Evolutionary conservation across 2,113 vertebrate species (phyloP), one percentile per base, ranked within the genome.

Genomic region (Todiramphus chloris): DNA sequence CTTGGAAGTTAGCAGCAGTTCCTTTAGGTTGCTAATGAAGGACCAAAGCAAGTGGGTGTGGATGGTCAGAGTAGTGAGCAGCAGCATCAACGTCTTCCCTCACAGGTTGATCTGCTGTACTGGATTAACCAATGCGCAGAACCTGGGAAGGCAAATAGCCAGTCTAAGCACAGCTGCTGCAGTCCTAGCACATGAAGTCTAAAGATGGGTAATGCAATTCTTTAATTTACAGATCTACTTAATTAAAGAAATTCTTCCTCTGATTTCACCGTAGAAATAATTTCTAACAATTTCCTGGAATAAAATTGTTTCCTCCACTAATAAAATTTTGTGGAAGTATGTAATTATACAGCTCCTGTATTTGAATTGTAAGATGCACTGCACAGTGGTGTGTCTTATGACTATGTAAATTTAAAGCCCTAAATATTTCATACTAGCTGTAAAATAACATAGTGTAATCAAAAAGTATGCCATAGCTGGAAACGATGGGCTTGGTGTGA

Each of bases 381-480:
- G 77, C 62, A 84, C 84, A 73, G 31, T 30, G 30, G 31, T 4
- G 3, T 70, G 53, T 87, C 92, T 94, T 89, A 95, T 11, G 62
- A 92, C 74, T 86, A 84, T 69, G 77, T 76, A 94, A 94, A 97
- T 96, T 66, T 83, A 92, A 82, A 94, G 44, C 43, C 41, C 59
- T 91, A 91, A 97, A 93, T 95, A 94, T 89, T 93, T 95, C 94
- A 94, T 69, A 43, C 58, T 62, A 94, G 83, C 55, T 94, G 62
- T 92, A 94, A 93, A 92, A 87, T 92, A 92, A 66, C 77, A 50
- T 10, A 67, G 30, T 59, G 91, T 84, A 96, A 94, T 93, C 91
- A 94, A 92, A 96, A 94, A 93, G 37, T 39, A 70, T 43, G 74
- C 76, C 83, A 39, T 44, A 77, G 70, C 74, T 78, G 44, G 84